Percentiles rank a stretch among this genome's conserved stretches.
Evolutionary conservation across 2,113 vertebrate species (phyloP).

Genomic region (Morone chrysops): DNA sequence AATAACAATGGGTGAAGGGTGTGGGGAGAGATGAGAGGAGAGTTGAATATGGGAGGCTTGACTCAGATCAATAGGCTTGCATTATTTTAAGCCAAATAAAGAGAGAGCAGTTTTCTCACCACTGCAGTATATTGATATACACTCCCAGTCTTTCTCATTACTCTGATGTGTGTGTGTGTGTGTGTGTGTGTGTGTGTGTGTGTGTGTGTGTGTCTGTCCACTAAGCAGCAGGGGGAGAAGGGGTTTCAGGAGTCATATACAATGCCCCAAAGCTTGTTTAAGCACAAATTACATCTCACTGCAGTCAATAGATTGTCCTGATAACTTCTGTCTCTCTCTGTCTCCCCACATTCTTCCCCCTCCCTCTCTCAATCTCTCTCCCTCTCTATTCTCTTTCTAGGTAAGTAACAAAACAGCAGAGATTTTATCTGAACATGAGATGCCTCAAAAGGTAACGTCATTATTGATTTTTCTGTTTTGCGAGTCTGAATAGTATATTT

Average conservation of each 20-base stretch:
- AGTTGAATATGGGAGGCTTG: constrained; percentile 35
- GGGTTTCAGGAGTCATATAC: constrained; percentile 19
- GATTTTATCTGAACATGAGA: constrained; percentile 58
- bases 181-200: constrained; percentile 22
- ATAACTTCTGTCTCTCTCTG: constrained; percentile 44
- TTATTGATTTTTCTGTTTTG: constrained; percentile 1
- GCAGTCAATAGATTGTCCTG: constrained; percentile 62
- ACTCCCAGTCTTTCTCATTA: constrained; percentile 44
- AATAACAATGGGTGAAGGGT: constrained; percentile 26
- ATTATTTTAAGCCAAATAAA: constrained; percentile 33
- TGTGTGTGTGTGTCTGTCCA: constrained; percentile 22
- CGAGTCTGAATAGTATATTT: not conserved
- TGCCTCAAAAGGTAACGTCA: constrained; percentile 64
- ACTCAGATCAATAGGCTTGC: constrained; percentile 59
- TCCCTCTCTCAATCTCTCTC: not conserved
- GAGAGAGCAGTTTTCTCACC: constrained; percentile 56
- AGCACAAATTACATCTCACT: constrained; percentile 56
- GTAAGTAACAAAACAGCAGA: constrained; percentile 72
- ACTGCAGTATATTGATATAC: constrained; percentile 62
- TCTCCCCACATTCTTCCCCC: not conserved
- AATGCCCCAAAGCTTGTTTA: constrained; percentile 47
- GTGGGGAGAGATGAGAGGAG: not conserved
- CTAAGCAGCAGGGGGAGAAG: not conserved
- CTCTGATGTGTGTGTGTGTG: constrained; percentile 6
- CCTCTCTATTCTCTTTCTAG: constrained; percentile 64